phyloP scores from a whole-genome alignment of 2,113 vertebrate species.

The Heterocephalus glaber region DNA sequence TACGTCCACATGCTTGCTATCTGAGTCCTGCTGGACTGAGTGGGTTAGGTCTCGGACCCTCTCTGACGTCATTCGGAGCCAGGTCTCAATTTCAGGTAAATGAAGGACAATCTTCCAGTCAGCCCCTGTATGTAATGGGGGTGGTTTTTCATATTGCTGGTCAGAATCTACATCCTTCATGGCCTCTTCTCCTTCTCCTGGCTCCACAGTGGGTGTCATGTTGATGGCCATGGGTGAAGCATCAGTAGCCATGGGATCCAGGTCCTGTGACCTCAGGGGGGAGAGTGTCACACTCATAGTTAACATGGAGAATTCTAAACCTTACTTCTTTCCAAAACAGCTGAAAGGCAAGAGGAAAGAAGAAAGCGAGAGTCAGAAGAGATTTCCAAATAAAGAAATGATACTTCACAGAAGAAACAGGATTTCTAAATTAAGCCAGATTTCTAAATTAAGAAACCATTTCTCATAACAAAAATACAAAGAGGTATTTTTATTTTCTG shows the following conservation, averaged over 20 bases:
- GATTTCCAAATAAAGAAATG: conserved; percentile 81
- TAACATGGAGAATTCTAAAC: conserved; percentile 80
- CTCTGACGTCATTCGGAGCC: conserved; percentile 93
- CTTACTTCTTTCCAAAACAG: conserved; percentile 82
- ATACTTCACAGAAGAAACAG: conserved; percentile 63
- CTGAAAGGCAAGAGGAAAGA: conserved; percentile 82
- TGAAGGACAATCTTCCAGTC: conserved; percentile 99
- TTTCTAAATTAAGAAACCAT: conserved; percentile 80
- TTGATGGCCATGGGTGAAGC: conserved; percentile 94
- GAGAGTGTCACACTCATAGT: conserved; percentile 92
- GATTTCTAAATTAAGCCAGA: conserved; percentile 80
- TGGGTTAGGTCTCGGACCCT: conserved; percentile 94
- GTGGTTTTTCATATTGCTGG: conserved; percentile 91
- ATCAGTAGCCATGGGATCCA: conserved; percentile 87
- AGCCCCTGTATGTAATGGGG: conserved; percentile 94
- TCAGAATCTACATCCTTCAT: conserved; percentile 84
- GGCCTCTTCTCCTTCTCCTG: conserved; percentile 74
- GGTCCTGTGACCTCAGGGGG: conserved; percentile 86
- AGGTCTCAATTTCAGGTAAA: conserved; percentile 97
- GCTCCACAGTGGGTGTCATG: conserved; percentile 90
- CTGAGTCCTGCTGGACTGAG: conserved; percentile 93
- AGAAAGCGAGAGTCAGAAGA: conserved; percentile 67
- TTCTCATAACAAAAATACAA: conserved; percentile 75
- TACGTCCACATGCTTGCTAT: conserved; percentile 94
- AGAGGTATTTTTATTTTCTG: conserved; percentile 68